Conservation (phyloP, 2,797 vertebrate species). For the Anabacerthia variegaticeps region DNA sequence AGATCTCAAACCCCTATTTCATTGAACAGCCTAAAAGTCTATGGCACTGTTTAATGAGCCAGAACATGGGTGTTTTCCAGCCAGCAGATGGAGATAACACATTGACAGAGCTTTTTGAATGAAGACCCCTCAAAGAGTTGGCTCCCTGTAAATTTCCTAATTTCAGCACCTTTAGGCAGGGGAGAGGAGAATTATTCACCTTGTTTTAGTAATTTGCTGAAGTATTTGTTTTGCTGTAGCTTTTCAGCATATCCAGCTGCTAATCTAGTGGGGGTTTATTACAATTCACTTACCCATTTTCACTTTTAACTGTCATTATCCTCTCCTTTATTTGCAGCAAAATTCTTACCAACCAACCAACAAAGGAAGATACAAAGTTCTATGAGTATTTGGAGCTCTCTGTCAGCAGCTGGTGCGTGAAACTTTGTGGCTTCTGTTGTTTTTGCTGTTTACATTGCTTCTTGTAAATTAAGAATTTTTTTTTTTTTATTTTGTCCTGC, state of each 20-base stretch:
- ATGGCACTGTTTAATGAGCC: background rate
- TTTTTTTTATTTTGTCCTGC: conserved; percentile 68
- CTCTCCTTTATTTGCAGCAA: conserved; percentile 84
- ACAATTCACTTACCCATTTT: background rate
- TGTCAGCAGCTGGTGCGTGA: conserved; percentile 67
- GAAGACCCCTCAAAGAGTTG: background rate
- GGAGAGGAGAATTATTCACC: background rate
- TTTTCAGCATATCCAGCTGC: background rate
- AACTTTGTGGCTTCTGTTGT: conserved; percentile 67
- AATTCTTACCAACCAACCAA: conserved; percentile 99
- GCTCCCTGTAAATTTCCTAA: background rate
- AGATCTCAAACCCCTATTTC: background rate
- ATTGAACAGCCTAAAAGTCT: background rate
- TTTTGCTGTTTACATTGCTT: conserved; percentile 75
- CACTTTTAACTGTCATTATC: background rate
- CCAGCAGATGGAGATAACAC: conserved; percentile 52
- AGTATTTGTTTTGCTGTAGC: background rate
- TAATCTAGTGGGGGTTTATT: background rate
- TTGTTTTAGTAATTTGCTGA: background rate
- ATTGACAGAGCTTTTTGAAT: background rate
- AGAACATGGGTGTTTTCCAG: background rate
- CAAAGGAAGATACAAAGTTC: conserved; percentile 98
- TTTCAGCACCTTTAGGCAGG: background rate
- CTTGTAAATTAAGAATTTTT: conserved; percentile 77
- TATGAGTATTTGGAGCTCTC: conserved; percentile 78